Base-by-base conservation (phyloP, 2,113 vertebrate species). In the Ciconia stormi region DNA sequence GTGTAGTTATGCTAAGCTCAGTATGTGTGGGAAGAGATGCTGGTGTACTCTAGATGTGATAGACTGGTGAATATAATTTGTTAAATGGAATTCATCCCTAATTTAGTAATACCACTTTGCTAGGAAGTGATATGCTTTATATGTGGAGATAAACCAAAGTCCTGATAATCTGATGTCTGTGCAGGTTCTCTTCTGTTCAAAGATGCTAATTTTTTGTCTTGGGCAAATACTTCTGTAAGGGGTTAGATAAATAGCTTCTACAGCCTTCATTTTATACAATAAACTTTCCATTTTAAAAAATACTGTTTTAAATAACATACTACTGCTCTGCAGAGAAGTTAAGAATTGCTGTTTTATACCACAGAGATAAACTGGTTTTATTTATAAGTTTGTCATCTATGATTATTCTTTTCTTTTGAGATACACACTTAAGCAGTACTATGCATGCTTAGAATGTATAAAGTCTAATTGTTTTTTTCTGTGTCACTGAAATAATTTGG, bases 11-110 rank as follows among this genome's bases (percentile, higher is more conserved):
- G 59, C 44, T 89, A 65, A 89, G 49, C 59, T 96, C 36, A 8
- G 36, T 73, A 3, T 42, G 50, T 94, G 94, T 96, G 89, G 93
- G 93, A 95, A 91, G 96, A 77, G 80, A 77, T 89, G 76, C 91
- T 96, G 96, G 72, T 42, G 2, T 94, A 55, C 77, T 91, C 55
- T 83, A 87, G 59, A 87, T 84, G 89, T 94, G 96, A 82, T 74
- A 96, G 96, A 96, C 96, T 83, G 52, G 76, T 84, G 87, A 87
- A 87, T 84, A 42, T 81, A 50, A 89, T 92, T 86, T 74, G 83
- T 86, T 89, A 89, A 92, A 62, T 91, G 32, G 42, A 84, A 94
- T 94, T 95, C 76, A 71, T 91, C 55, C 59, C 72, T 71, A 50
- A 73, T 94, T 93, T 89, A 70, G 80, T 73, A 91, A 83, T 94